These are phyloP conservation scores for Onychostoma macrolepis DNA, from an alignment of 2,113 vertebrate species.

Conservation along the genomic window DNA sequence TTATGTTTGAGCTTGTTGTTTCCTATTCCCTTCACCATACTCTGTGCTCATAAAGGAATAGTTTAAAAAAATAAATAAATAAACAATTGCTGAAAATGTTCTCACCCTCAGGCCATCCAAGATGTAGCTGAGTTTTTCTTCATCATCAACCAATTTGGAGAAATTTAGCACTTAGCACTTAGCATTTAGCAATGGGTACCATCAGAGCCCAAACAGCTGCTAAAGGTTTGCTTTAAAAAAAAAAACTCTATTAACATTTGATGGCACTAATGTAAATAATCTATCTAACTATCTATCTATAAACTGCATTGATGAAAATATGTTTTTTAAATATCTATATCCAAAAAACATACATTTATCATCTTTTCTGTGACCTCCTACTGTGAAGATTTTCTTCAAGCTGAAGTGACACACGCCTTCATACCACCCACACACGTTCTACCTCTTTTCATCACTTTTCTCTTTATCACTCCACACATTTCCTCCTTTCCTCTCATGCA, in stretches of 20 bases:
- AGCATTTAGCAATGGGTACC: background rate
- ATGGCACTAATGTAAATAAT: background rate
- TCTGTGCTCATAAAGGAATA: background rate
- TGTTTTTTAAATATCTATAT: background rate
- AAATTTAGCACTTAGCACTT: too few relatives aligned
- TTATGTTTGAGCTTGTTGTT: background rate
- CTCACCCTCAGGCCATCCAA: background rate
- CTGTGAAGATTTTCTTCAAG: background rate
- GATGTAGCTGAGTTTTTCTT: background rate
- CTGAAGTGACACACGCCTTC: background rate
- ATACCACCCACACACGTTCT: background rate
- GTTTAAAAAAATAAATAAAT: too few relatives aligned
- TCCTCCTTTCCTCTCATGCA: background rate
- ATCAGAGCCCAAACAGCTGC: background rate
- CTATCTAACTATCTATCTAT: background rate
- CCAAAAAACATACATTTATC: background rate
- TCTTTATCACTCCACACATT: background rate
- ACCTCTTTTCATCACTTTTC: conserved; percentile 7
- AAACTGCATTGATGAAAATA: background rate
- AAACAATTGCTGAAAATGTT: background rate
- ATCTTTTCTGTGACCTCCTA: conserved; percentile 7
- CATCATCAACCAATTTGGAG: background rate
- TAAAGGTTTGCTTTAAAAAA: too few relatives aligned
- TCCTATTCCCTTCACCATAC: background rate
- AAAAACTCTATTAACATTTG: background rate